A percentile compares a stretch with the other conserved stretches of the same genome.
Evolutionary conservation across 2,888 invertebrate genomes (phyloP).

Genomic region (Anodontia alba): DNA sequence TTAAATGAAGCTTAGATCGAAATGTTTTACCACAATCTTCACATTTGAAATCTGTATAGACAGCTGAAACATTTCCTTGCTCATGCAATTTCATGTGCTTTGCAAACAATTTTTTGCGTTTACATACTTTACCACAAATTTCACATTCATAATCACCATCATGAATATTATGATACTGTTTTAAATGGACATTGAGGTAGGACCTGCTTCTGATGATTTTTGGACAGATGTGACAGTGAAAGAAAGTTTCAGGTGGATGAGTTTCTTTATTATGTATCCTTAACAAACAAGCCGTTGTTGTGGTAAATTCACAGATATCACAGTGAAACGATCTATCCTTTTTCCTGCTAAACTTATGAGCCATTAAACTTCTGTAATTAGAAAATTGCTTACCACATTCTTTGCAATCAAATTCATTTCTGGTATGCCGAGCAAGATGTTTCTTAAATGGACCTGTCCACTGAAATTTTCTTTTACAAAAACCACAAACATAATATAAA

Average conservation of each 20-base stretch:
- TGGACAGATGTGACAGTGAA: constrained; percentile 40
- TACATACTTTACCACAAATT: constrained; percentile 29
- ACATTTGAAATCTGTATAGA: neutral
- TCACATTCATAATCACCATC: constrained; percentile 36
- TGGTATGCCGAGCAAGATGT: constrained; percentile 29
- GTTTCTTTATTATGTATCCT: constrained; percentile 26
- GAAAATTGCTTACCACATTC: constrained; percentile 40
- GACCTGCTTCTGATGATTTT: constrained; percentile 35
- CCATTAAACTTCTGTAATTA: constrained; percentile 25
- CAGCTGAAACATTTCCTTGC: neutral
- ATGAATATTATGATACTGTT: constrained; percentile 29
- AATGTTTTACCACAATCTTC: constrained; percentile 7
- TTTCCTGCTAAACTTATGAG: constrained; percentile 30
- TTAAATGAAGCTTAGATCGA: neutral
- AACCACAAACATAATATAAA: neutral
- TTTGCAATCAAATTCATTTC: constrained; percentile 38
- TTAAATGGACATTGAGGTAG: constrained; percentile 44
- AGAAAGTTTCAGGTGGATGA: constrained; percentile 20
- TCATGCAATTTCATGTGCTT: constrained; percentile 30
- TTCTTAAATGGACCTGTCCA: constrained; percentile 14
- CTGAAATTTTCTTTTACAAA: constrained; percentile 3
- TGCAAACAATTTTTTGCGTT: constrained; percentile 17
- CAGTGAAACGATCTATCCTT: constrained; percentile 22
- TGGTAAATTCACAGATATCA: constrained; percentile 27
- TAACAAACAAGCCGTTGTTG: constrained; percentile 31